These are phyloP conservation scores for Pachydiplax longipennis DNA, from an alignment of 2,888 invertebrate genomes.

Conservation along the genomic window DNA sequence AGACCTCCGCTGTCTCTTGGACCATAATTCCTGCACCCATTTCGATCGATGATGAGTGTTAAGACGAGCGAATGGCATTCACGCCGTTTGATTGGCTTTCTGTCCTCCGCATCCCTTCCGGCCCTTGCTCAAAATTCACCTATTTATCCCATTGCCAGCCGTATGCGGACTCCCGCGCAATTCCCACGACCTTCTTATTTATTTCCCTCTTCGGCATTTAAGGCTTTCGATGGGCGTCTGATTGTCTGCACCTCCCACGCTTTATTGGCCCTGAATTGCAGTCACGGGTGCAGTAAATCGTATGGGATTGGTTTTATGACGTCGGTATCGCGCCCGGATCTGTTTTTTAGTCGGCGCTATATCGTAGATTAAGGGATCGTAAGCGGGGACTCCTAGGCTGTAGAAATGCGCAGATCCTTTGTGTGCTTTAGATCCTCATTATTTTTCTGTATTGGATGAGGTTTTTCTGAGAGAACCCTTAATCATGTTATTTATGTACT, in stretches of 20 bases:
- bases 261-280: constrained; percentile 31
- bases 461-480: too few relatives aligned
- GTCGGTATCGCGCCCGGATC: not conserved
- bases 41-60: not conserved
- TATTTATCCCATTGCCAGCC: not conserved
- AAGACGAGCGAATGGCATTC: not conserved
- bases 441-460: too few relatives aligned
- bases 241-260: not conserved
- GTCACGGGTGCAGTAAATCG: constrained; percentile 24
- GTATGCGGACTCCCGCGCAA: not conserved
- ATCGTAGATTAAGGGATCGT: not conserved
- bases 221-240: not conserved
- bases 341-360: not conserved
- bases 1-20: too few relatives aligned
- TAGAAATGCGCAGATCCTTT: not conserved
- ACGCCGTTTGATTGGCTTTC: not conserved
- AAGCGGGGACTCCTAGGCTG: not conserved
- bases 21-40: too few relatives aligned
- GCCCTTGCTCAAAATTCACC: not conserved
- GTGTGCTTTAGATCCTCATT: too few relatives aligned
- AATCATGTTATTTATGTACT: too few relatives aligned
- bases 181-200: not conserved
- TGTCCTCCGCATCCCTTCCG: not conserved
- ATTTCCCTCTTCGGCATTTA: not conserved
- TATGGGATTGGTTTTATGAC: constrained; percentile 10